Evolutionary conservation across 2,888 invertebrate species (phyloP).

Genomic region (Hyalella azteca): DNA sequence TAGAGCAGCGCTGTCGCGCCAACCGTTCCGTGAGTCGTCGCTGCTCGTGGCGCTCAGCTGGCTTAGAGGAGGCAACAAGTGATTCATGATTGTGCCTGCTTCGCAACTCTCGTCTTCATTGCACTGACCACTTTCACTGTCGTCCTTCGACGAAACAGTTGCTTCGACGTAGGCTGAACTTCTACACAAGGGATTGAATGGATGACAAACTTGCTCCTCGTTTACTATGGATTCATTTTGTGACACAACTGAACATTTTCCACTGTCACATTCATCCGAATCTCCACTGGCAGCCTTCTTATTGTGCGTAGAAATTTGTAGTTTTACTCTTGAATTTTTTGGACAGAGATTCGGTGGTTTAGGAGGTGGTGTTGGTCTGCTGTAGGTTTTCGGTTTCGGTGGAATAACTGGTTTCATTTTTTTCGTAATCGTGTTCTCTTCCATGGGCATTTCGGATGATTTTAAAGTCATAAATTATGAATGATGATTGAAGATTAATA

Average conservation of each 20-base stretch:
- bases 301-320: not conserved
- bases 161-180: too few species aligned
- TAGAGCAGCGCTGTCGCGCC: conserved; percentile 4
- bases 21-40: conserved; percentile 17
- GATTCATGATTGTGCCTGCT: not conserved
- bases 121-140: conserved; percentile 18
- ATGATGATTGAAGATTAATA: not conserved
- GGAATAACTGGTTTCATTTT: conserved; percentile 35
- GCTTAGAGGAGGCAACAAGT: conserved; percentile 4
- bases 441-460: not conserved
- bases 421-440: not conserved
- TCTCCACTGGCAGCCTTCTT: not conserved
- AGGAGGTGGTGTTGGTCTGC: conserved; percentile 17
- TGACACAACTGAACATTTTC: not conserved
- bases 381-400: conserved; percentile 38
- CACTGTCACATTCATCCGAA: not conserved
- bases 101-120: not conserved
- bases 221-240: not conserved
- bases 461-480: not conserved
- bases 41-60: conserved; percentile 21
- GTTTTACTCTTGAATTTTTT: not conserved
- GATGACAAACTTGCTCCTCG: not conserved
- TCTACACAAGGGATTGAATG: not conserved
- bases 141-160: too few species aligned
- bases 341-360: conserved; percentile 11